Conservation (phyloP, 2,888 invertebrate genomes). For the Gnatocerus cornutus region DNA sequence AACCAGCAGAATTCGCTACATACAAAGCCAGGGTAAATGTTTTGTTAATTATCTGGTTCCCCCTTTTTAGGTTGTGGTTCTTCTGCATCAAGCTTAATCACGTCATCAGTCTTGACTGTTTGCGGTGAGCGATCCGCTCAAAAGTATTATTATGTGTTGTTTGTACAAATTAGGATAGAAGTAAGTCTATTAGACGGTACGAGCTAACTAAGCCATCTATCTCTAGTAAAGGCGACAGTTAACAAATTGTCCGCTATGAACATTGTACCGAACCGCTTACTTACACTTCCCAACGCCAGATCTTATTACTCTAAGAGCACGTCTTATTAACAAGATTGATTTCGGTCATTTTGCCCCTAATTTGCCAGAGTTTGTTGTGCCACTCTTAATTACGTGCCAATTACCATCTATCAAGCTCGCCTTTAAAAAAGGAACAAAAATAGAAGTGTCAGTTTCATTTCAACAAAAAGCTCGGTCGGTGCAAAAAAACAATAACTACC, state of each 20-base stretch:
- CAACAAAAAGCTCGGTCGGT: conserved; percentile 11
- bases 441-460: conserved; percentile 13
- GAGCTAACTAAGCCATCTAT: conserved; percentile 64
- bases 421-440: conserved; percentile 32
- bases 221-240: conserved; percentile 66
- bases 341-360: conserved; percentile 62
- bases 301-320: conserved; percentile 63
- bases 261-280: conserved; percentile 66
- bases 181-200: conserved; percentile 38
- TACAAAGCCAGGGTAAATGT: conserved; percentile 23
- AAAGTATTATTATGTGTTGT: conserved; percentile 37
- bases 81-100: conserved; percentile 19
- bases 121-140: conserved; percentile 6
- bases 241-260: conserved; percentile 68
- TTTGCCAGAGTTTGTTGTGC: conserved; percentile 60
- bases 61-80: conserved; percentile 26
- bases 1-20: conserved; percentile 6
- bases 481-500: not conserved
- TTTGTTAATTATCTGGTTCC: conserved; percentile 35
- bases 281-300: conserved; percentile 67
- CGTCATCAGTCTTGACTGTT: conserved; percentile 22
- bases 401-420: conserved; percentile 52
- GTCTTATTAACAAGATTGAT: conserved; percentile 70
- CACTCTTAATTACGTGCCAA: conserved; percentile 56
- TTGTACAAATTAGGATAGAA: conserved; percentile 37